Percentiles rank a stretch among this genome's conserved stretches.
phyloP scores from a whole-genome alignment of 2,888 invertebrate species.

The Lissocephala sabroskyi region DNA sequence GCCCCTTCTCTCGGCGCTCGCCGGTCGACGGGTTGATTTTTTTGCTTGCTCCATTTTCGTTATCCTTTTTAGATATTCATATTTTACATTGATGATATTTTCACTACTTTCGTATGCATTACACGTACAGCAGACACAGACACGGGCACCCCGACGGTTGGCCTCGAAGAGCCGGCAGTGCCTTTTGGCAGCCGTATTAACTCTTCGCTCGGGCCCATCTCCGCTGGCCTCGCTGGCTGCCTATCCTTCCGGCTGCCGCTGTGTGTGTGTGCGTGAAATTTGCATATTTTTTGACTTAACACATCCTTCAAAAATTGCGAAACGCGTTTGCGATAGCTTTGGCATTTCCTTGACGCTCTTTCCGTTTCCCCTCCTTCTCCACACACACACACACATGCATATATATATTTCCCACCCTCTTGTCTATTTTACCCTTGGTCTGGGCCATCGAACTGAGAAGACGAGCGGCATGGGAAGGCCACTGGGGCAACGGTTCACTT shows the following conservation, averaged over 20 bases:
- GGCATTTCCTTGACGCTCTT: constrained; percentile 61
- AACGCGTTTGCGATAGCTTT: constrained; percentile 63
- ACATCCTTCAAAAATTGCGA: constrained; percentile 62
- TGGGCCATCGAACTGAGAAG: too few species aligned
- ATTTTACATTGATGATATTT: constrained; percentile 63
- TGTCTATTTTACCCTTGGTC: too few species aligned
- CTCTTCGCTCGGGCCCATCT: constrained; percentile 22
- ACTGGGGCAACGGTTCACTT: too few species aligned
- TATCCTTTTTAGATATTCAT: constrained; percentile 64
- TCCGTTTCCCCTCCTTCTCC: constrained; percentile 36
- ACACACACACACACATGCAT: too few species aligned
- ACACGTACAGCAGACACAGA: constrained; percentile 40
- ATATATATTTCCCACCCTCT: constrained; percentile 4
- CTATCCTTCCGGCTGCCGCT: constrained; percentile 5
- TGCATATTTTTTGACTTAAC: constrained; percentile 63
- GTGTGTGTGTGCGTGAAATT: constrained; percentile 33
- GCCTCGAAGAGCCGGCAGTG: too few species aligned
- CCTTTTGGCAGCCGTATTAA: constrained; percentile 33
- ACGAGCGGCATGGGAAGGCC: too few species aligned
- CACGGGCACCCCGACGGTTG: constrained; percentile 7
- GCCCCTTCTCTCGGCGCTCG: constrained; percentile 10
- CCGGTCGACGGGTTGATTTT: background rate
- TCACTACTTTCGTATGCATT: constrained; percentile 63
- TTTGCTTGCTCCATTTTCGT: constrained; percentile 43
- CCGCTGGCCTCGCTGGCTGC: background rate